A percentile compares a stretch with the other conserved stretches of the same genome.
Conservation (phyloP, 2,113 vertebrate species). For the Sapajus apella region DNA sequence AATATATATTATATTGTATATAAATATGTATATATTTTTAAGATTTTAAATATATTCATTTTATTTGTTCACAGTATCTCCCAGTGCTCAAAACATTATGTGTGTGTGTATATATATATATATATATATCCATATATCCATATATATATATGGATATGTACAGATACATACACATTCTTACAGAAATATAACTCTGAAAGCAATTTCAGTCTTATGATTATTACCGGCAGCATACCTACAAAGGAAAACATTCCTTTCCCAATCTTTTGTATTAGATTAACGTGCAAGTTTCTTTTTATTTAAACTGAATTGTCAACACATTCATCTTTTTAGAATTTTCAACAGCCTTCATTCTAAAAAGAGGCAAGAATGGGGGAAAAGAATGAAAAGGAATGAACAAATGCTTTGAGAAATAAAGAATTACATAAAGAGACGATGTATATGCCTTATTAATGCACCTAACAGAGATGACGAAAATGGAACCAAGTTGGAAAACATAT, state of each 20-base stretch:
- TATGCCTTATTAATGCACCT: too few relatives aligned
- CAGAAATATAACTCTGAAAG: slow-evolving; percentile 34
- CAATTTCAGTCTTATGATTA: neutral
- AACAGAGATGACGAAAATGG: too few relatives aligned
- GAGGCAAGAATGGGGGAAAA: too few relatives aligned
- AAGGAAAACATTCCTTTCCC: neutral
- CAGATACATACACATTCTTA: neutral
- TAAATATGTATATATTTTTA: neutral
- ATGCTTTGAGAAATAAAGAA: too few relatives aligned
- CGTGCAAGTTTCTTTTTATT: neutral
- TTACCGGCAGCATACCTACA: neutral
- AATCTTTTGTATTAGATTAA: neutral
- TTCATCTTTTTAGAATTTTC: slow-evolving; percentile 35
- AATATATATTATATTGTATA: too few relatives aligned
- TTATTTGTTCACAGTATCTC: neutral
- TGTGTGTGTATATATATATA: too few relatives aligned
- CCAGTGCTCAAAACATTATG: neutral
- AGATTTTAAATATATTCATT: neutral
- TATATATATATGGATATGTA: too few relatives aligned
- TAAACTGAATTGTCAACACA: neutral
- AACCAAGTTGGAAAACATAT: too few relatives aligned
- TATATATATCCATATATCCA: too few relatives aligned
- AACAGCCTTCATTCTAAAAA: neutral
- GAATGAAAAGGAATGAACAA: too few relatives aligned
- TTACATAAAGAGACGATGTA: too few relatives aligned